Conservation (phyloP, 2,113 vertebrate genomes). For the Poecile atricapillus region DNA sequence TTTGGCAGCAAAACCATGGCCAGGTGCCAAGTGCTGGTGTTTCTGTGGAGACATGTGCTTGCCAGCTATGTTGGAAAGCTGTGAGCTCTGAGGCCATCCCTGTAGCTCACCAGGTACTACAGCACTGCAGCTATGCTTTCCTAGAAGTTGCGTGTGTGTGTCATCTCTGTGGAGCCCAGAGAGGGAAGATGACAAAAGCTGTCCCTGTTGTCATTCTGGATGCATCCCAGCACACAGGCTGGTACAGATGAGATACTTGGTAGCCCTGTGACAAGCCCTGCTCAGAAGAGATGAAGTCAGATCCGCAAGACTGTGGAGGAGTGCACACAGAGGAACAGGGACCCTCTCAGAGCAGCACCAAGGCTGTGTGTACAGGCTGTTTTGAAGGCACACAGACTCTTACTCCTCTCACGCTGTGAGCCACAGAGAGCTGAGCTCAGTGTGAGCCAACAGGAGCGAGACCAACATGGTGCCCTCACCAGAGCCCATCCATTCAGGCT, state of each 20-base stretch:
- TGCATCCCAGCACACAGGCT: not conserved
- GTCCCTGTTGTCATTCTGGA: not conserved
- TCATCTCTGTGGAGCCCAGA: not conserved
- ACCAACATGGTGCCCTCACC: not conserved
- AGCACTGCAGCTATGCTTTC: not conserved
- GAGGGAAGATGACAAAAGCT: not conserved
- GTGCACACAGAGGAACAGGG: not conserved
- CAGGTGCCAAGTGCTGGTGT: not conserved
- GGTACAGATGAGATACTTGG: not conserved
- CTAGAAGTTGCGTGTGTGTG: not conserved
- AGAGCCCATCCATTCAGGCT: not conserved
- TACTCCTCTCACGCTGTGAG: not conserved
- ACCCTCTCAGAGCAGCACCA: not conserved
- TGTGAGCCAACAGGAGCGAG: not conserved
- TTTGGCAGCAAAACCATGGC: fast-evolving
- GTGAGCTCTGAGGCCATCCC: not conserved
- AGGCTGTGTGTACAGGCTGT: fast-evolving
- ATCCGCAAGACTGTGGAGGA: not conserved
- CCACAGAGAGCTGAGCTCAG: not conserved
- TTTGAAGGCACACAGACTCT: not conserved
- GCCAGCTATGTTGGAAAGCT: not conserved
- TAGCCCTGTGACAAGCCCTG: not conserved
- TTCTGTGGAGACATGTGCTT: not conserved
- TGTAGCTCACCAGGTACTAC: not conserved
- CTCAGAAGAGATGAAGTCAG: not conserved